Conservation (phyloP, 2,888 invertebrate species). For the Cryptus viduatorius region DNA sequence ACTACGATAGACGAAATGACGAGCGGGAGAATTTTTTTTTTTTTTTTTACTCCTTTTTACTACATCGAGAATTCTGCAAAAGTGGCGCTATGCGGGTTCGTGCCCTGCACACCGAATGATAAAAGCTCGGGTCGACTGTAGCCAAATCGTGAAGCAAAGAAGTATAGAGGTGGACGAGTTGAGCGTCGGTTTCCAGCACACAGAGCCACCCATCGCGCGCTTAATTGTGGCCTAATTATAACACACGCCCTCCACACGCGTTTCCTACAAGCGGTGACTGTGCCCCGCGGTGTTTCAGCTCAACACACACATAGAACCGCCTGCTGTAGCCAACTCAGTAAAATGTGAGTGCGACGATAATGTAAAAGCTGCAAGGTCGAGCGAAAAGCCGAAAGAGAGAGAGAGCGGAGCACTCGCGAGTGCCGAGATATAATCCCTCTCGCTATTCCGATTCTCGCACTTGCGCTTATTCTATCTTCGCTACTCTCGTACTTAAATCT, state of each 20-base stretch:
- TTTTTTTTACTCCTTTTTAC: neutral
- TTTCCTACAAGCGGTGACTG: conserved; percentile 47
- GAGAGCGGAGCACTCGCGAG: conserved; percentile 9
- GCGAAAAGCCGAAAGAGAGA: conserved; percentile 2
- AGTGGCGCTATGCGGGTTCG: neutral
- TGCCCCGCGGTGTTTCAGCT: conserved; percentile 27
- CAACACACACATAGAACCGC: neutral
- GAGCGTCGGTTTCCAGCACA: conserved; percentile 45
- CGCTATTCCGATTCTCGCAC: conserved; percentile 1
- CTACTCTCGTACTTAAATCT: neutral
- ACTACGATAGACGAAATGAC: neutral
- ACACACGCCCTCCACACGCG: conserved; percentile 55
- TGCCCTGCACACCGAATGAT: conserved; percentile 5
- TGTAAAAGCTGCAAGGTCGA: conserved; percentile 44
- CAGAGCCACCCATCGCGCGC: conserved; percentile 61
- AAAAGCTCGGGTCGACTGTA: conserved; percentile 29
- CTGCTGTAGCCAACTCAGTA: neutral
- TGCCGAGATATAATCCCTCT: conserved; percentile 23
- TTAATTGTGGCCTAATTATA: conserved; percentile 74
- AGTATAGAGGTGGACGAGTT: conserved; percentile 21
- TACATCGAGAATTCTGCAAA: neutral
- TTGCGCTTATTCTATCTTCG: conserved; percentile 10
- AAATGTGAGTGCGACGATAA: conserved; percentile 32
- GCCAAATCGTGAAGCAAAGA: conserved; percentile 1
- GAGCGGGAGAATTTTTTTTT: neutral